Conservation (phyloP, 2,113 vertebrate genomes). For the Steatornis caripensis region DNA sequence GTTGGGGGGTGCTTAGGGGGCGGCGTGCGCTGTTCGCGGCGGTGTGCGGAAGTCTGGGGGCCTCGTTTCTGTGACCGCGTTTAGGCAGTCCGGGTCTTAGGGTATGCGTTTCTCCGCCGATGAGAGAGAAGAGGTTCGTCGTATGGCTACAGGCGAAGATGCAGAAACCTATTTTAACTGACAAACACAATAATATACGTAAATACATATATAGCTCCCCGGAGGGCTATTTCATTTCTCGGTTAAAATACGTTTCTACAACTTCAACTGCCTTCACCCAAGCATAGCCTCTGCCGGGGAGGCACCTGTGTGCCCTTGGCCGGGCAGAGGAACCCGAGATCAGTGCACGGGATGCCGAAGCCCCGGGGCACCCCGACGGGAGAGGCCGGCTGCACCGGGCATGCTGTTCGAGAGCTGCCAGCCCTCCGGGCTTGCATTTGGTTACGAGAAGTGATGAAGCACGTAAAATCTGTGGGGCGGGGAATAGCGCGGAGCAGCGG, state of each 20-base stretch:
- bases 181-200: neutral
- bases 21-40: neutral
- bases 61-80: neutral
- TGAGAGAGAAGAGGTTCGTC: neutral
- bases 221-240: neutral
- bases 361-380: neutral
- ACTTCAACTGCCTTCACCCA: neutral
- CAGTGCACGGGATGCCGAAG: accelerated
- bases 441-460: neutral
- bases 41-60: neutral
- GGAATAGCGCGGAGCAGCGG: neutral
- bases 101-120: neutral
- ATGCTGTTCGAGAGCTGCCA: neutral
- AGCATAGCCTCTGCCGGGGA: neutral
- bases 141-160: neutral
- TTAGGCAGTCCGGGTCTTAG: neutral
- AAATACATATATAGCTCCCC: neutral
- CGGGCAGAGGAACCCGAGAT: neutral
- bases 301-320: neutral
- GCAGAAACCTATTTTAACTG: neutral
- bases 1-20: neutral
- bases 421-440: too few species aligned
- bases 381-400: neutral
- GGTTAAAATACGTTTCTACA: neutral
- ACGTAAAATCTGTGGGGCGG: neutral